These are phyloP conservation scores for Arremon brunneinucha DNA, from an alignment of 2,797 vertebrate genomes.

Conservation along the genomic window DNA sequence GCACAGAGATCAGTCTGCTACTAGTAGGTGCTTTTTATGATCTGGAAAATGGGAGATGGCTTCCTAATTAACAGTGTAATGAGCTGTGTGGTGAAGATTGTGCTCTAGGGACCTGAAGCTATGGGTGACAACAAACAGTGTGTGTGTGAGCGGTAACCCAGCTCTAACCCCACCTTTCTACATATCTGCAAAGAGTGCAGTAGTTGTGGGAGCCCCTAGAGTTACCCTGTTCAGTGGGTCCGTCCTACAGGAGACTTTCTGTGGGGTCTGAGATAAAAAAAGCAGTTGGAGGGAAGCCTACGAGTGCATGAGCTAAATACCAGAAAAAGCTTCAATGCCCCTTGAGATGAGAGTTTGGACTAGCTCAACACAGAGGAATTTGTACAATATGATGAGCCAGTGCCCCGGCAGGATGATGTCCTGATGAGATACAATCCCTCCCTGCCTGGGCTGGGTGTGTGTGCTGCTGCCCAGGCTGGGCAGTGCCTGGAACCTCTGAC, in stretches of 20 bases:
- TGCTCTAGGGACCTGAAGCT: not conserved
- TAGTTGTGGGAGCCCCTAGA: not conserved
- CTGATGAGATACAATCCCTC: not conserved
- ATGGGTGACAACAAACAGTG: not conserved
- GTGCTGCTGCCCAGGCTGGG: not conserved
- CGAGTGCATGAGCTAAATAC: not conserved
- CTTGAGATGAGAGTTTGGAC: not conserved
- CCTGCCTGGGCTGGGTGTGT: not conserved
- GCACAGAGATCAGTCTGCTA: not conserved
- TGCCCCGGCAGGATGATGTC: not conserved
- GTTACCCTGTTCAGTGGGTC: not conserved
- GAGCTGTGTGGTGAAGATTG: not conserved
- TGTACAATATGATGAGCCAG: not conserved
- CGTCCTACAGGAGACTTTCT: not conserved
- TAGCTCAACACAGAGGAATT: not conserved
- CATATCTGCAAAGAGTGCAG: not conserved
- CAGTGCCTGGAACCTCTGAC: not conserved
- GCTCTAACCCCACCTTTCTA: not conserved
- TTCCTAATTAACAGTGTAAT: conserved; percentile 6
- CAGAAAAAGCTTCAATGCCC: not conserved
- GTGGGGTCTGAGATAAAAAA: not conserved
- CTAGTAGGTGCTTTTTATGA: not conserved
- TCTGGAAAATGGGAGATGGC: not conserved
- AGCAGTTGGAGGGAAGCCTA: not conserved
- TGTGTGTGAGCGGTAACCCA: not conserved